Evolutionary conservation across 35 echinoderm and acorn worm species (phyloP), one percentile per base, ranked within the genome.

Genomic region (Apostichopus japonicus): DNA sequence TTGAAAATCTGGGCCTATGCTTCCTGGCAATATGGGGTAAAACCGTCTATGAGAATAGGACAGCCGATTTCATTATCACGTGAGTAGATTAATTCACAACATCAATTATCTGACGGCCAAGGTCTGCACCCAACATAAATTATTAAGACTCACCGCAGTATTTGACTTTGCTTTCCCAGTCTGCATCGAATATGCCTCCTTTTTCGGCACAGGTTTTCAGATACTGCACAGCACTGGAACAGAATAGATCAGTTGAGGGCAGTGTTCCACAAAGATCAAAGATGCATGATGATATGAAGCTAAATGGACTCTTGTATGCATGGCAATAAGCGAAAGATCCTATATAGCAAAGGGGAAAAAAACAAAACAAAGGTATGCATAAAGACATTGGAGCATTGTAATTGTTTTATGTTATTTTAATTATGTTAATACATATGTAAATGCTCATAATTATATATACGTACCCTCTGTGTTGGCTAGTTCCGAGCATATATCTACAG

Each of bases 191-290:
- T n/a, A 55, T 16, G 23, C 94, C 97, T 61, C 93, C 97, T 56
- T 93, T 91, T 10, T 91, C 62, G 56, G 84, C 24, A 54, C 97
- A 98, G 27, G 87, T 73, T 54, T 92, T 54, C 0, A 93, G 90
- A 17, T 98, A 98, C 14, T 67, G 56, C 33, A 90, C 72, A 54
- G 92, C 62, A 76, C 93, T 95, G 58, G 87, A 55, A 62, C 96
- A 98, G 11, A 96, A 77, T 10, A 94, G 52, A 3, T 89, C 86
- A 5, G 86, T 89, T 33, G 95, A 80, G 1, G 96, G 94, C 15
- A 97, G 79, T 6, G 78, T 95, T 54, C 82, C 92, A 84, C 96
- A 98, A 22, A 98, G 84, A 63, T 98, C 96, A 80, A 92, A 95
- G 23, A 93, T 25, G 77, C 92, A 93, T 1, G 92, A 62, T 6